Conservation (phyloP, 2,113 vertebrate genomes). For the Galeopterus variegatus region DNA sequence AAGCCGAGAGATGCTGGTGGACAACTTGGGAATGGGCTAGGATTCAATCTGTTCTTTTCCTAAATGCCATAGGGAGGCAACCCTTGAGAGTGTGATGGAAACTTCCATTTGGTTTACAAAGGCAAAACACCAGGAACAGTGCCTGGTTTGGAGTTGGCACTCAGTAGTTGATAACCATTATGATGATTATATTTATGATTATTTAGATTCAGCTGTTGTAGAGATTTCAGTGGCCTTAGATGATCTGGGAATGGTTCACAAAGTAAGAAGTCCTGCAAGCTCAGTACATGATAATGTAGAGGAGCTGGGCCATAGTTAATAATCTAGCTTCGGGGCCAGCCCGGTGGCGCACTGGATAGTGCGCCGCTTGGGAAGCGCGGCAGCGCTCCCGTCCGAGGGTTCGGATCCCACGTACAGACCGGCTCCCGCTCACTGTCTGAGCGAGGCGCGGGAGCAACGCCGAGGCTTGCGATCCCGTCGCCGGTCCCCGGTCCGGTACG, state of each 20-base stretch:
- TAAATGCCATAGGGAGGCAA: not conserved
- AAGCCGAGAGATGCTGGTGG: not conserved
- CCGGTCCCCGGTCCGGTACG: too few relatives aligned
- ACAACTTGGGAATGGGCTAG: not conserved
- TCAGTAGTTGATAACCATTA: constrained; percentile 74
- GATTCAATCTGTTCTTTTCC: not conserved
- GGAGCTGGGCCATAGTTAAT: not conserved
- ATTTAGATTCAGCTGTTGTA: constrained; percentile 70
- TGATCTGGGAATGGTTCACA: constrained; percentile 48
- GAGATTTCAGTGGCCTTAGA: constrained; percentile 66
- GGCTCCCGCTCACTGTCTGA: too few relatives aligned
- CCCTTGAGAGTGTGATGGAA: constrained; percentile 59
- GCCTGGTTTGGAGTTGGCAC: constrained; percentile 76
- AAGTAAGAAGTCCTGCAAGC: not conserved
- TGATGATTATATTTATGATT: constrained; percentile 67
- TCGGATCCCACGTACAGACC: too few relatives aligned
- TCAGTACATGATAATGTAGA: not conserved
- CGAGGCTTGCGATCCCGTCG: too few relatives aligned
- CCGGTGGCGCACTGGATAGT: too few relatives aligned
- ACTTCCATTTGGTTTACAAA: constrained; percentile 72
- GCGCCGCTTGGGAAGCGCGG: too few relatives aligned
- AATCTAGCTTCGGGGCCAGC: not conserved
- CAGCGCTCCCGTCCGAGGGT: too few relatives aligned
- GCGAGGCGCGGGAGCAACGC: too few relatives aligned
- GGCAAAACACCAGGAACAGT: constrained; percentile 66